Conservation (phyloP, 92 coral and sea anemone genomes). For the Palythoa grandiflora region DNA sequence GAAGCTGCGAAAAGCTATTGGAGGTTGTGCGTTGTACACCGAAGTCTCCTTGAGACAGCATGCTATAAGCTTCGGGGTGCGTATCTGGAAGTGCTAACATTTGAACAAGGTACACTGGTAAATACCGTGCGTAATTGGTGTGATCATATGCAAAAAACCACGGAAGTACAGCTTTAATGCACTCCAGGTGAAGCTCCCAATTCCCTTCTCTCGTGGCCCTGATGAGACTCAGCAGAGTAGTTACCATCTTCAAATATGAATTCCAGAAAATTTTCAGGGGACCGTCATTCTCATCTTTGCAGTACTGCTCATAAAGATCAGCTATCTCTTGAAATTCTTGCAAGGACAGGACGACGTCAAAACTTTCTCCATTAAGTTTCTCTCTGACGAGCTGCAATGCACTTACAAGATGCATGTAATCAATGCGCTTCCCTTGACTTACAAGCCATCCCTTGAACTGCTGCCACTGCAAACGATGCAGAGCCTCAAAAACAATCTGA, state of each 20-base stretch:
- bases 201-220: constrained; percentile 46
- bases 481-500: constrained; percentile 49
- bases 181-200: constrained; percentile 53
- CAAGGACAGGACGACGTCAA: constrained; percentile 42
- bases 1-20: constrained; percentile 67
- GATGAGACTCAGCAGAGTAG: constrained; percentile 17
- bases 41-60: constrained; percentile 67
- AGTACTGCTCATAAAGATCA: constrained; percentile 31
- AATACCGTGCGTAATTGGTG: constrained; percentile 58
- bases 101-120: constrained; percentile 70
- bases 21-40: constrained; percentile 70
- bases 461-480: constrained; percentile 50
- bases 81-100: constrained; percentile 63
- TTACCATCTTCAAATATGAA: constrained; percentile 37
- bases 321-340: constrained; percentile 39
- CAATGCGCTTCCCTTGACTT: constrained; percentile 38
- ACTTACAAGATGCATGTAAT: constrained; percentile 41
- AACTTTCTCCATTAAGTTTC: constrained; percentile 41
- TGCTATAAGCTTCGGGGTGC: constrained; percentile 68
- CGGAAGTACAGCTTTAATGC: constrained; percentile 25
- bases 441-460: constrained; percentile 31
- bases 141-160: constrained; percentile 62
- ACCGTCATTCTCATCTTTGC: constrained; percentile 29
- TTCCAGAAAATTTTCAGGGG: constrained; percentile 44
- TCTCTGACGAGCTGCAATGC: constrained; percentile 55